These are phyloP conservation scores for Oncorhynchus kisutch DNA, from an alignment of 2,113 vertebrate genomes.

Conservation along the genomic window DNA sequence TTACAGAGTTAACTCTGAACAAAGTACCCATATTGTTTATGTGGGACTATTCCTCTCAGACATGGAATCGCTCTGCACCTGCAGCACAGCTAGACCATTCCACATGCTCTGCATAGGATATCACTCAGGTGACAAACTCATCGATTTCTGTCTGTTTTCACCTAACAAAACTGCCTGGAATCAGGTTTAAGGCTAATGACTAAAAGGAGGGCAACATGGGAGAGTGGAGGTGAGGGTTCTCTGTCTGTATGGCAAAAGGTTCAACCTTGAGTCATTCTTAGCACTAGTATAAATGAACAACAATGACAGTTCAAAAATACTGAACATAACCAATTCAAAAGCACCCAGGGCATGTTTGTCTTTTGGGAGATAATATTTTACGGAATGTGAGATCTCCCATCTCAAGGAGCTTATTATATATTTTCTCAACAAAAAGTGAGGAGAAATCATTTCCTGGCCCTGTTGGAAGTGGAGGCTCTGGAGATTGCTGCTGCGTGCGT, in stretches of 20 bases:
- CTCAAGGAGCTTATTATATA: not conserved
- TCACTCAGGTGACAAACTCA: too few species aligned
- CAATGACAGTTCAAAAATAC: not conserved
- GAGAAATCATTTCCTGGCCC: constrained; percentile 14
- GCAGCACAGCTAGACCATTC: too few species aligned
- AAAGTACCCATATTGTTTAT: too few species aligned
- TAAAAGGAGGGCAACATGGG: too few species aligned
- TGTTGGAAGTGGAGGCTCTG: not conserved
- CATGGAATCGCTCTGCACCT: too few species aligned
- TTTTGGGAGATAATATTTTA: not conserved
- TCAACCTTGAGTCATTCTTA: not conserved
- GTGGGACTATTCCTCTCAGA: too few species aligned
- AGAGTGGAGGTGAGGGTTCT: too few species aligned
- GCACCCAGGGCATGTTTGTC: not conserved
- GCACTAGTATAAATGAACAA: not conserved
- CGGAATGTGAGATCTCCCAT: not conserved
- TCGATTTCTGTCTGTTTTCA: too few species aligned
- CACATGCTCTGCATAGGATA: too few species aligned
- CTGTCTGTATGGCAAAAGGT: not conserved
- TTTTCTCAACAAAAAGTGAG: not conserved
- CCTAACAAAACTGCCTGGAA: too few species aligned
- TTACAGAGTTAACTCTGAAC: too few species aligned
- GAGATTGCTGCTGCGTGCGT: not conserved
- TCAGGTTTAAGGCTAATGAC: too few species aligned
- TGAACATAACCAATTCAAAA: not conserved